phyloP scores from a whole-genome alignment of 2,888 invertebrate genomes.

The Lithophane semibrunnea region DNA sequence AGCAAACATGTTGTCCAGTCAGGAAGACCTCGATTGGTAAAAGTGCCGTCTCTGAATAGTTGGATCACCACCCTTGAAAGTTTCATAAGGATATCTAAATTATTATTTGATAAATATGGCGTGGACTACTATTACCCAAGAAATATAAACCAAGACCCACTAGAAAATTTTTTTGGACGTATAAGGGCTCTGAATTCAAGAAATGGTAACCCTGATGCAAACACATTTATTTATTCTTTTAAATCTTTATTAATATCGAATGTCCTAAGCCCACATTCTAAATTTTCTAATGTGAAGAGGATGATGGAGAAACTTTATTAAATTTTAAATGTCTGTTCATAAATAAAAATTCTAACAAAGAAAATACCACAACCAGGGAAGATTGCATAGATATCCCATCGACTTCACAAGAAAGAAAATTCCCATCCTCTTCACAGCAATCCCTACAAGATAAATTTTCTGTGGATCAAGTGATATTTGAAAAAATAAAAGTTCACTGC shows the following conservation, averaged over 20 bases:
- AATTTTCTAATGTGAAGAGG: slow-evolving; percentile 29
- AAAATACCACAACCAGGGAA: too few species aligned
- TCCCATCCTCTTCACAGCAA: not conserved
- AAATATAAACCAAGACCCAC: slow-evolving; percentile 61
- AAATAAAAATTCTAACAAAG: too few species aligned
- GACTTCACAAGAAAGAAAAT: too few species aligned
- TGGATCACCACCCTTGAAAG: slow-evolving; percentile 51
- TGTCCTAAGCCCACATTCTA: slow-evolving; percentile 38
- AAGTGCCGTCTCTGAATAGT: too few species aligned
- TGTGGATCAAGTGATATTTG: not conserved
- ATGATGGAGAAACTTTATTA: not conserved
- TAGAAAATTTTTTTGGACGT: slow-evolving; percentile 63
- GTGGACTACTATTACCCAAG: slow-evolving; percentile 58
- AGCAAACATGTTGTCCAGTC: too few species aligned
- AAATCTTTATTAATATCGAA: slow-evolving; percentile 40
- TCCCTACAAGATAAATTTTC: not conserved
- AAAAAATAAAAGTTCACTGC: slow-evolving; percentile 12
- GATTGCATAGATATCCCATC: too few species aligned
- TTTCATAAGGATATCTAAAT: slow-evolving; percentile 53
- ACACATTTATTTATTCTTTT: slow-evolving; percentile 54
- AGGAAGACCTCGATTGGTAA: too few species aligned
- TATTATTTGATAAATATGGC: slow-evolving; percentile 51
- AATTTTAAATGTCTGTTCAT: too few species aligned
- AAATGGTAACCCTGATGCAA: slow-evolving; percentile 60
- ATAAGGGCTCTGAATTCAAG: slow-evolving; percentile 60